Evolutionary conservation across 2,888 invertebrate species (phyloP), one percentile per base, ranked within the genome.

Genomic region (Sicus ferrugineus): DNA sequence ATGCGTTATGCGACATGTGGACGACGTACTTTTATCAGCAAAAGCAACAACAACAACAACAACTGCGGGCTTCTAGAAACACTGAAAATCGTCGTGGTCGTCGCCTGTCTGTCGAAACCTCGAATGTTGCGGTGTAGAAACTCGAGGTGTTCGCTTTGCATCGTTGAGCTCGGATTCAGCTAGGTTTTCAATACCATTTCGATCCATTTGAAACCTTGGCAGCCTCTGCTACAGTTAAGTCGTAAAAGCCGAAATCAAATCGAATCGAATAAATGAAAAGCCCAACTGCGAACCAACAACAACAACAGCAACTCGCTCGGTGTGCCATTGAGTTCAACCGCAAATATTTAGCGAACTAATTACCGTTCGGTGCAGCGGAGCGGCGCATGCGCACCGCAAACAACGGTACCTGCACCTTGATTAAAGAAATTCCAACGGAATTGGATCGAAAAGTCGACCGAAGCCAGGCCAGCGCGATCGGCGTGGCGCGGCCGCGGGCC

Each of bases 391-490:
- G 23, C 66, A 71, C 71, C 69, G 63, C 71, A 71, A 71, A 16
- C 75, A 76, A 77, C 77, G 77, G 77, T 77, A 72, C 58, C 58
- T 72, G 73, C 75, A 73, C 72, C 72, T 70, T 76, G 75, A 80
- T 78, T 77, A 75, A 76, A 80, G 75, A 75, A 80, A 78, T 77
- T 76, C 77, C 76, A 75, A 68, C 23, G 65, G 59, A 80, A 80
- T 78, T 76, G 75, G 77, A 76, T 71, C 62, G 74, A 76, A 77
- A 75, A 58, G 59, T 58, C 38, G 34, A 23, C 52, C 9, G 6
- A 48, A 64, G 16, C 52, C 31, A 34, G 26, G 14, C n/a, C 38
- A 61, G 42, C 42, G 14, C 26, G 34, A 50, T 50, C 30, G 30
- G 19, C 30, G 14, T 21, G 6, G 26, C 9, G 16, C 19, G 21